These are phyloP conservation scores for Melolontha melolontha DNA, from an alignment of 2,888 invertebrate genomes.

Conservation along the genomic window DNA sequence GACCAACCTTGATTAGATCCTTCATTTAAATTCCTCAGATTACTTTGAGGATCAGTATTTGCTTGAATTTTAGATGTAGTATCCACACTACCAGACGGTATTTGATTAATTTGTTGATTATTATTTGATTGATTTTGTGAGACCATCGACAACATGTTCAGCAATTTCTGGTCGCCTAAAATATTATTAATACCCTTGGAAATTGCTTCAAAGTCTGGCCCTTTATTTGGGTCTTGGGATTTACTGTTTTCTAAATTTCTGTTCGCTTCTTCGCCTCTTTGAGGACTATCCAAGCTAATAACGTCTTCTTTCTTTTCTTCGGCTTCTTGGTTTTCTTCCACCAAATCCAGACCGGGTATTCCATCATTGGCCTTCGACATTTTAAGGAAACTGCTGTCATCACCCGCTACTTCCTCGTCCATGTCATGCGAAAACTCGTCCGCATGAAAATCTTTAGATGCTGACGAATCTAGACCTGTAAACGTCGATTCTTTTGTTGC, in stretches of 20 bases:
- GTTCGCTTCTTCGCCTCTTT: not conserved
- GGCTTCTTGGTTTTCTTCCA: constrained; percentile 65
- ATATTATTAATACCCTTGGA: constrained; percentile 74
- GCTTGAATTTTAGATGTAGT: constrained; percentile 43
- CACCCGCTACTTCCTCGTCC: constrained; percentile 39
- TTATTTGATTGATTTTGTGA: constrained; percentile 61
- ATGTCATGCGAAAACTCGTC: constrained; percentile 2
- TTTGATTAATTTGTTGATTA: constrained; percentile 46
- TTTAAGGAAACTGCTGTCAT: constrained; percentile 48
- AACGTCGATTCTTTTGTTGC: not conserved
- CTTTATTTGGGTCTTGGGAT: constrained; percentile 52
- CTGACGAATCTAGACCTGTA: not conserved
- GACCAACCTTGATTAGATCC: constrained; percentile 47
- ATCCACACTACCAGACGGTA: constrained; percentile 57
- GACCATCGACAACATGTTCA: constrained; percentile 70
- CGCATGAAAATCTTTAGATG: not conserved
- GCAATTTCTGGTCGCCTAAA: constrained; percentile 73
- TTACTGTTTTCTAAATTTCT: constrained; percentile 13
- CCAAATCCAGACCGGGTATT: constrained; percentile 81
- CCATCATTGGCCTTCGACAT: constrained; percentile 64
- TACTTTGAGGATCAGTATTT: constrained; percentile 16
- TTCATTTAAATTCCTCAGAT: constrained; percentile 41
- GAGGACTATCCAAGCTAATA: constrained; percentile 39
- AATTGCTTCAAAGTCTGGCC: constrained; percentile 71
- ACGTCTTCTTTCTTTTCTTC: constrained; percentile 45